phyloP scores from a whole-genome alignment of 2,888 invertebrate genomes.

The Drosophila suboccidentalis region DNA sequence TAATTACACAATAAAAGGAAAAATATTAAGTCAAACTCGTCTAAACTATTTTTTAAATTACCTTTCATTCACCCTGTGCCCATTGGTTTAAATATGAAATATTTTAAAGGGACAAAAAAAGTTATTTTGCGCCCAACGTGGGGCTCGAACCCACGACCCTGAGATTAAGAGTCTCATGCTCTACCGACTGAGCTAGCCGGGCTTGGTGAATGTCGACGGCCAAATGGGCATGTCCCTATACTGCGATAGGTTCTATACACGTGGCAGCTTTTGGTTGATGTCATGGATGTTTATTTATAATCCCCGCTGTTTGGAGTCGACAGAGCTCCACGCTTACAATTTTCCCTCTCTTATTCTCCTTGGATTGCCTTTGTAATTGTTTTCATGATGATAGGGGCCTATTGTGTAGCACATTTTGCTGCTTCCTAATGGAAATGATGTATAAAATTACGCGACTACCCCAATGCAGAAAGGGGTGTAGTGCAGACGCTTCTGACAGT shows the following conservation, averaged over 20 bases:
- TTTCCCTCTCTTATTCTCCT: neutral
- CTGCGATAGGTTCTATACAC: conserved; percentile 13
- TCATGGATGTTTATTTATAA: conserved; percentile 16
- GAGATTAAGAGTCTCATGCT: conserved; percentile 82
- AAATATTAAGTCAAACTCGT: neutral
- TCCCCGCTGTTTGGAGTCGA: neutral
- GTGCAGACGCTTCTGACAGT: conserved; percentile 15
- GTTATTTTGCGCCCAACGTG: conserved; percentile 67
- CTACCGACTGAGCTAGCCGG: conserved; percentile 81
- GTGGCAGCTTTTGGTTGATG: neutral
- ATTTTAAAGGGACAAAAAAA: neutral
- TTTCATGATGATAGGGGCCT: conserved; percentile 28
- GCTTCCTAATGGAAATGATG: conserved; percentile 71
- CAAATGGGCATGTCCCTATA: conserved; percentile 29
- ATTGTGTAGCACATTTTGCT: conserved; percentile 48
- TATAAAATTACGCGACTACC: conserved; percentile 74
- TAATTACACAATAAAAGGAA: neutral
- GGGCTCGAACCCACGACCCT: conserved; percentile 80
- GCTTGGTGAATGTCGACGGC: conserved; percentile 12
- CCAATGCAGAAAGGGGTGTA: conserved; percentile 41
- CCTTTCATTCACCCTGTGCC: no score
- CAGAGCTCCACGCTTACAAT: neutral
- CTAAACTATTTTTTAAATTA: neutral
- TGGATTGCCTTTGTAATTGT: conserved; percentile 29
- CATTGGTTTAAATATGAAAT: neutral